Evolutionary conservation across 2,797 vertebrate genomes (phyloP).

Genomic region (Dermochelys coriacea): DNA sequence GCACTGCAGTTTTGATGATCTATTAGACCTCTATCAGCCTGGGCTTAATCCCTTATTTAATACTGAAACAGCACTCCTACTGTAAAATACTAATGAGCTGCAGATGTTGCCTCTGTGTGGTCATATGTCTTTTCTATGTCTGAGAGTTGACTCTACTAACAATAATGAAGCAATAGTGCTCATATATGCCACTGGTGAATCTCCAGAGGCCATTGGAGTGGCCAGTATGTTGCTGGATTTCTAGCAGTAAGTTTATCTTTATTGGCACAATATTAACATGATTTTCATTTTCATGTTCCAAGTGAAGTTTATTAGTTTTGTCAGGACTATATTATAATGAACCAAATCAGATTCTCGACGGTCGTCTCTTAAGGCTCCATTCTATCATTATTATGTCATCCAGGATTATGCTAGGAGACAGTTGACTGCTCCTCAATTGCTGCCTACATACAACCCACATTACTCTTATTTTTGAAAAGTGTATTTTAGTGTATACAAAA

Average conservation of each 20-base stretch:
- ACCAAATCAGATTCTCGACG: neutral
- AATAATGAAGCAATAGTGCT: slow-evolving; percentile 42
- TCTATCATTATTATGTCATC: neutral
- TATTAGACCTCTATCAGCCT: neutral
- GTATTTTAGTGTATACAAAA: neutral
- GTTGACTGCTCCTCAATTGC: neutral
- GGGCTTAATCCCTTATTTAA: slow-evolving; percentile 39
- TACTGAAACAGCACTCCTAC: slow-evolving; percentile 47
- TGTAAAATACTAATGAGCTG: slow-evolving; percentile 43
- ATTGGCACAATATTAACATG: neutral
- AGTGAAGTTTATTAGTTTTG: neutral
- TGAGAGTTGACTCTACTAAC: slow-evolving; percentile 24
- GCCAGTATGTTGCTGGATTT: neutral
- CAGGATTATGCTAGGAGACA: neutral
- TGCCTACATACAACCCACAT: neutral
- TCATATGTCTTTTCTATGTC: neutral
- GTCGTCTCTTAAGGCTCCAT: neutral
- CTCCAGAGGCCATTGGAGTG: neutral
- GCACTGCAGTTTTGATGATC: slow-evolving; percentile 25
- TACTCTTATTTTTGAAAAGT: neutral
- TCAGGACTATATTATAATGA: neutral
- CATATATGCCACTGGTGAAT: slow-evolving; percentile 19
- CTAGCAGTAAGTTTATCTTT: neutral
- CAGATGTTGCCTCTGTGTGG: slow-evolving; percentile 49
- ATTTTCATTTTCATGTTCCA: neutral